Base-by-base conservation (phyloP, 2,888 invertebrate species). In the Philhelius pedissequus region DNA sequence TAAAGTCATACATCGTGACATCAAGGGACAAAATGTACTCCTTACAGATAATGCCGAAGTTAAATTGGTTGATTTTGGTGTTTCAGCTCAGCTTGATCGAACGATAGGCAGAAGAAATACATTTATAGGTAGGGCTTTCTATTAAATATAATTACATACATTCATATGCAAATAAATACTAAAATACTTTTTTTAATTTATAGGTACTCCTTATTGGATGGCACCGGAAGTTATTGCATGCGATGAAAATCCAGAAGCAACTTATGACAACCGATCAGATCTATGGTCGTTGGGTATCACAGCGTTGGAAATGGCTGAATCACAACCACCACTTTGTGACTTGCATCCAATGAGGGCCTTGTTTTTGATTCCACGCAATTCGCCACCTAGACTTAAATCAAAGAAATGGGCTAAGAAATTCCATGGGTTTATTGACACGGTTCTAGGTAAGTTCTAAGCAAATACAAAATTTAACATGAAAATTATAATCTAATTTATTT, bases 11-110 rank as follows among this genome's bases (percentile, higher is more conserved):
- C 99, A 99, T 93, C 94, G 99, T 91, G 99, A 99, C 93, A 99
- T 99, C 91, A 99, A 99, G 92, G 98, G 98, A 86, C 99, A 99
- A 92, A 99, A 99, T 93, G 99, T 99, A 88, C 93, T 99, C 87
- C 94, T 99, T 84, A 99, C 99, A 87, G 99, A 99, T 92, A 99
- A 99, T 93, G 99, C 99, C 87, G 99, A 99, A 94, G 99, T 99
- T 86, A 99, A 99, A 93, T 94, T 99, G 90, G 99, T 99, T 90
- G 99, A 99, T 93, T 99, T 99, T 93, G 99, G 99, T 90, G 99
- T 99, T 78, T 98, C 98, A 87, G 99, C 99, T 87, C 99, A 99
- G 92, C 93, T 99, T 90, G 99, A 99, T 93, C 95, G 99, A 90
- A 99, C 99, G 87, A 99, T 99, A 92, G 99, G 99, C 84, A 94